Evolutionary conservation across 2,113 vertebrate genomes (phyloP), one percentile per base, ranked within the genome.

Genomic region (Conger conger): DNA sequence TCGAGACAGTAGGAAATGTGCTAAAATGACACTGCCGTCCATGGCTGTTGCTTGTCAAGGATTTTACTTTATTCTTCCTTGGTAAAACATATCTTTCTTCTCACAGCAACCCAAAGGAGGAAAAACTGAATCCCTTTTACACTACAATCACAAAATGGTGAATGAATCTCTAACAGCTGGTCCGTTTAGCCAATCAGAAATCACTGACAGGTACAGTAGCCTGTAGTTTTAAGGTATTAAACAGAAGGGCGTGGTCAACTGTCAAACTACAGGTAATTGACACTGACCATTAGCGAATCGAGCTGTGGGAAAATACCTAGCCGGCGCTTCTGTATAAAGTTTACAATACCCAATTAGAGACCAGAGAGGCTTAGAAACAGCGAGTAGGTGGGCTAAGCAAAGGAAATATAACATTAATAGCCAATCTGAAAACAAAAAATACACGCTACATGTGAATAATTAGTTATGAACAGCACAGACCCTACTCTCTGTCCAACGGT

Each of bases 71-170:
- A 91, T 90, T 92, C 92, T 92, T 89, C 89, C 89, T 93, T 90
- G 89, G 89, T 87, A 84, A 91, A 93, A 93, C 93, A 93, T 91
- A 73, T 93, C 92, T 93, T 89, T 92, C 87, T 90, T 91, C 68
- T 89, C 90, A 79, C 92, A 91, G 86, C 92, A 95, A 95, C 94
- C 94, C 94, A 92, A 91, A 92, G 89, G 86, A 86, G 92, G 92
- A 93, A 94, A 95, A 95, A 96, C 93, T 95, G 94, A 94, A 91
- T 91, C 91, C 94, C n/a, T 96, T 96, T 97, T 97, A 96, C 97
- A 97, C 96, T 97, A 98, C 92, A 96, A 95, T 95, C 96, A 96
- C 96, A 97, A 98, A 98, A 97, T 97, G 97, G 97, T 98, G 97
- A 98, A 98, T 98, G 97, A 97, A 98, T 95, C 96, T 95, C 94